These are phyloP conservation scores for Chymomyza caudatula DNA, from an alignment of 2,888 invertebrate species.

Conservation along the genomic window DNA sequence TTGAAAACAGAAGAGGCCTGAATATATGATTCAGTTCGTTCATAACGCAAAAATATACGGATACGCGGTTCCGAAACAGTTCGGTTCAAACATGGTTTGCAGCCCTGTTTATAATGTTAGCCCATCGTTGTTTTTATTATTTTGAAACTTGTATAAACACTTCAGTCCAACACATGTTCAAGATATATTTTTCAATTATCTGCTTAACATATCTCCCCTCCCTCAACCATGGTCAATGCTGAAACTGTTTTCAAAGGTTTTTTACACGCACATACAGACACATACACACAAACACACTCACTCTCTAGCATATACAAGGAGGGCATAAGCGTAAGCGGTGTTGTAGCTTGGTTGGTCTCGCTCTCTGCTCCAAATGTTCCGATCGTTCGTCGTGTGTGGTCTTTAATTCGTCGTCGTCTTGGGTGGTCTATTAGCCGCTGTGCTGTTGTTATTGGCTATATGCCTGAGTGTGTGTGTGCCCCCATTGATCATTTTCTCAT, in stretches of 20 bases:
- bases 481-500: constrained; percentile 64
- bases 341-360: neutral
- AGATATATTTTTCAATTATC: constrained; percentile 51
- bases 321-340: too few relatives aligned
- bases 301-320: too few relatives aligned
- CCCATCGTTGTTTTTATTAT: constrained; percentile 31
- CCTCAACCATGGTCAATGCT: constrained; percentile 33
- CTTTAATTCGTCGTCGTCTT: constrained; percentile 56
- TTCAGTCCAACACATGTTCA: constrained; percentile 52
- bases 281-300: constrained; percentile 21
- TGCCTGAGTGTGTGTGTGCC: constrained; percentile 32
- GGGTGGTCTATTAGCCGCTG: constrained; percentile 55
- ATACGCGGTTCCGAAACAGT: too few relatives aligned
- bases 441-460: constrained; percentile 8
- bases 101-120: neutral
- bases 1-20: too few relatives aligned
- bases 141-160: constrained; percentile 35
- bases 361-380: constrained; percentile 17
- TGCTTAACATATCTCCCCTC: constrained; percentile 35
- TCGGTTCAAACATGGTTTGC: too few relatives aligned
- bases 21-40: too few relatives aligned
- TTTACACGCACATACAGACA: constrained; percentile 26
- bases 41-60: too few relatives aligned
- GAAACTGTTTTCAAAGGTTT: constrained; percentile 49
- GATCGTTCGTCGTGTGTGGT: constrained; percentile 55